phyloP scores from a whole-genome alignment of 2,888 invertebrate species.

The Euzetes globulus region DNA sequence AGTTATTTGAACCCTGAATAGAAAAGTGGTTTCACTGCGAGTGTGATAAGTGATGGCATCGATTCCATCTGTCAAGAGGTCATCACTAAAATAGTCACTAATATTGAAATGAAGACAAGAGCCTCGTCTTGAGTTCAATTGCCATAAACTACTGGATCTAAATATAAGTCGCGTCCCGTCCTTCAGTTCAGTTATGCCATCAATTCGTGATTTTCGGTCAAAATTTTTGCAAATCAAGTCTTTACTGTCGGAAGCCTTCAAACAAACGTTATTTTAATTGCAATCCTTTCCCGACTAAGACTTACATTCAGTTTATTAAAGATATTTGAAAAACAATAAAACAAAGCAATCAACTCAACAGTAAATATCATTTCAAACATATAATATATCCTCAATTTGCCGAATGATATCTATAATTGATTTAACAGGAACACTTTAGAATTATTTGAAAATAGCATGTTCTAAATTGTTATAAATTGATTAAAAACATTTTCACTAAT shows the following conservation, averaged over 20 bases:
- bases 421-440: no score
- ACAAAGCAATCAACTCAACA: background rate
- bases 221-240: background rate
- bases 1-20: background rate
- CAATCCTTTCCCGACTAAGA: background rate
- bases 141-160: background rate
- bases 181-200: background rate
- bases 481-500: no score
- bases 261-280: background rate
- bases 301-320: background rate
- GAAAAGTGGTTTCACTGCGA: background rate
- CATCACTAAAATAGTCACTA: background rate
- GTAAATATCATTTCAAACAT: background rate
- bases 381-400: no score
- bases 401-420: no score
- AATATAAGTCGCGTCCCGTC: background rate
- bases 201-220: background rate
- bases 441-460: no score
- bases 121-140: background rate
- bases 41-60: constrained; percentile 3
- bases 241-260: background rate
- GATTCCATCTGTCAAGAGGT: background rate
- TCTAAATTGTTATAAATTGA: no score
- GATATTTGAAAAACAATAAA: background rate
- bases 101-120: background rate